These are phyloP conservation scores for Porites lobata DNA, from an alignment of 92 coral and sea anemone species.

Conservation along the genomic window DNA sequence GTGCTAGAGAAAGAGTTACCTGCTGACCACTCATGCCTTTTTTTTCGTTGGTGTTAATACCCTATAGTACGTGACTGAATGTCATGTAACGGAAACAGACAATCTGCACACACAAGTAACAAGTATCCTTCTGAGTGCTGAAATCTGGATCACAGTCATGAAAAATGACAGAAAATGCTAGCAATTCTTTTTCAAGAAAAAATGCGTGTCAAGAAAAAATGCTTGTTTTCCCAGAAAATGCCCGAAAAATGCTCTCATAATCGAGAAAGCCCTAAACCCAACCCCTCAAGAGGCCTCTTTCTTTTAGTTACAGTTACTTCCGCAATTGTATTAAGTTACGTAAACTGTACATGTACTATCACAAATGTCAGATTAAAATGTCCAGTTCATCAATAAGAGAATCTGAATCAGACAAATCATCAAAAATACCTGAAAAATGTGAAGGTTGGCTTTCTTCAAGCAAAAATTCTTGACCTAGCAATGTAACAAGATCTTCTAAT, in stretches of 20 bases:
- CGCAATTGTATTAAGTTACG: too few relatives aligned
- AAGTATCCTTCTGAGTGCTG: conserved; percentile 32
- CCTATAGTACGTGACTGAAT: background rate
- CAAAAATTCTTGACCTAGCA: conserved; percentile 16
- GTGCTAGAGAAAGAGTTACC: conserved; percentile 21
- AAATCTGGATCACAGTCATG: conserved; percentile 24
- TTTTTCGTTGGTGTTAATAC: conserved; percentile 17
- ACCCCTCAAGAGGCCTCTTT: too few relatives aligned
- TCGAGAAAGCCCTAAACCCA: background rate
- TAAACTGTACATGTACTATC: too few relatives aligned
- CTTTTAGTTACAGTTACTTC: too few relatives aligned
- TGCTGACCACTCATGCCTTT: conserved; percentile 27
- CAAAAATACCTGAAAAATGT: too few relatives aligned
- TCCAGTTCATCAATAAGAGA: too few relatives aligned
- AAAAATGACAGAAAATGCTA: conserved; percentile 37
- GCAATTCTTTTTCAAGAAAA: conserved; percentile 30
- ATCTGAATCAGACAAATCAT: too few relatives aligned
- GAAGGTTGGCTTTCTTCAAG: too few relatives aligned
- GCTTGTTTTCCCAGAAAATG: conserved; percentile 10
- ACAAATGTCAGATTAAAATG: too few relatives aligned
- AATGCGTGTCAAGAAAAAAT: conserved; percentile 18
- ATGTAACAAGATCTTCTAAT: conserved; percentile 27
- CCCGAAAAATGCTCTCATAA: too few relatives aligned
- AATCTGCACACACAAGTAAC: conserved; percentile 18
- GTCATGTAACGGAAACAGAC: conserved; percentile 8